These are phyloP conservation scores for Aradophagus sp. DNA, from an alignment of 1,140 invertebrate species.

Conservation along the genomic window DNA sequence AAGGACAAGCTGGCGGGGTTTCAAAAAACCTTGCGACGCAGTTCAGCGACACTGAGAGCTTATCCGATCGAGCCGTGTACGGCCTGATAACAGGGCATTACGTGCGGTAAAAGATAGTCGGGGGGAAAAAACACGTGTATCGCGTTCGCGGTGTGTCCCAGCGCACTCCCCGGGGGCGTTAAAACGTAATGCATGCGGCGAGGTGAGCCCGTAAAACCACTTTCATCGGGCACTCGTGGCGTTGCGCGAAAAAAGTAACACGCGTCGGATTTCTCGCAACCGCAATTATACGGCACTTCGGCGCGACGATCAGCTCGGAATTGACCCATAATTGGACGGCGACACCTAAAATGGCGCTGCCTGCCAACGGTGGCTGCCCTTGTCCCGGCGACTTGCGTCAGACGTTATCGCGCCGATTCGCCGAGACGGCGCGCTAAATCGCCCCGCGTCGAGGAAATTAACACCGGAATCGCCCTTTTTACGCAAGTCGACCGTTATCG, in stretches of 20 bases:
- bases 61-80: too few species aligned
- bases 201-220: conserved; percentile 62
- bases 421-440: conserved; percentile 36
- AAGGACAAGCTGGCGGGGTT: too few species aligned
- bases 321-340: conserved; percentile 54
- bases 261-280: conserved; percentile 34
- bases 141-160: too few species aligned
- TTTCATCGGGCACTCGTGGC: conserved; percentile 57
- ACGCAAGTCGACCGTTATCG: too few species aligned
- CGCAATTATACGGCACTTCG: conserved; percentile 52
- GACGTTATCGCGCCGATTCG: conserved; percentile 44
- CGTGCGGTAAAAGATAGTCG: too few species aligned
- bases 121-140: too few species aligned
- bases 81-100: too few species aligned
- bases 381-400: conserved; percentile 35
- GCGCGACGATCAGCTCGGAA: conserved; percentile 40
- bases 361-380: conserved; percentile 37
- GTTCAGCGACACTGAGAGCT: too few species aligned
- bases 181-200: too few species aligned
- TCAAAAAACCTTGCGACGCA: too few species aligned
- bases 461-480: too few species aligned
- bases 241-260: conserved; percentile 47
- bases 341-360: conserved; percentile 60
- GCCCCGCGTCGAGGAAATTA: conserved; percentile 20
- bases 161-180: too few species aligned